phyloP scores from a whole-genome alignment of 2,888 invertebrate species.

The Mimachlamys varia region DNA sequence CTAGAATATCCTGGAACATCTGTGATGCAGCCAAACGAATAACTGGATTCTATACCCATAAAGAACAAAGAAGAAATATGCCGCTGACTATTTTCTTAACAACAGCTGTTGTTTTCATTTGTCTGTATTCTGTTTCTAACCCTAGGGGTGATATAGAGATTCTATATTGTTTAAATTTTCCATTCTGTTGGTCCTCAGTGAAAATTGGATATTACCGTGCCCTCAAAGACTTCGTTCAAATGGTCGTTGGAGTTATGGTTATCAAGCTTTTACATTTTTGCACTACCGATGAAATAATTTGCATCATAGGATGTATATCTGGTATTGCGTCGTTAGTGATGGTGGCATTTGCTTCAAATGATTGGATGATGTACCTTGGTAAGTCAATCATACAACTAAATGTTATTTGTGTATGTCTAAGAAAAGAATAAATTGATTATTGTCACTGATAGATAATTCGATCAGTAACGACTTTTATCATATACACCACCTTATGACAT shows the following conservation, averaged over 20 bases:
- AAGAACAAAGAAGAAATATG: not conserved
- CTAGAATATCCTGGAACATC: not conserved
- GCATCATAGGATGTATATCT: not conserved
- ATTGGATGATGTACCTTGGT: conserved; percentile 41
- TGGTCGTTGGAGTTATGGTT: conserved; percentile 9
- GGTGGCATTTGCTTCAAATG: not conserved
- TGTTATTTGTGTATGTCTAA: too few relatives aligned
- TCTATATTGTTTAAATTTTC: conserved; percentile 11
- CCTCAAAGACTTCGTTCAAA: not conserved
- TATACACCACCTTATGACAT: too few relatives aligned
- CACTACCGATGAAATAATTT: not conserved
- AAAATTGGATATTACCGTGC: conserved; percentile 40
- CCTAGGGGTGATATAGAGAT: not conserved
- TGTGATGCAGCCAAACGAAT: not conserved
- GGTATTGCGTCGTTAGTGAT: not conserved
- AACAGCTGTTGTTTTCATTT: not conserved
- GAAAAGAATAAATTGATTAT: too few relatives aligned
- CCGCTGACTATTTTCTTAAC: not conserved
- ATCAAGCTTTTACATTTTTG: not conserved
- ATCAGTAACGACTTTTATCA: too few relatives aligned
- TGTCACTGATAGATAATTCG: too few relatives aligned
- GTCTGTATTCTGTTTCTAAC: not conserved
- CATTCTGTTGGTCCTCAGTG: conserved; percentile 44
- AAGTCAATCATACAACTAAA: not conserved
- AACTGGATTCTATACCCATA: not conserved